Evolutionary conservation across 2,888 invertebrate genomes (phyloP).

Genomic region (Stictocephala bisonia): DNA sequence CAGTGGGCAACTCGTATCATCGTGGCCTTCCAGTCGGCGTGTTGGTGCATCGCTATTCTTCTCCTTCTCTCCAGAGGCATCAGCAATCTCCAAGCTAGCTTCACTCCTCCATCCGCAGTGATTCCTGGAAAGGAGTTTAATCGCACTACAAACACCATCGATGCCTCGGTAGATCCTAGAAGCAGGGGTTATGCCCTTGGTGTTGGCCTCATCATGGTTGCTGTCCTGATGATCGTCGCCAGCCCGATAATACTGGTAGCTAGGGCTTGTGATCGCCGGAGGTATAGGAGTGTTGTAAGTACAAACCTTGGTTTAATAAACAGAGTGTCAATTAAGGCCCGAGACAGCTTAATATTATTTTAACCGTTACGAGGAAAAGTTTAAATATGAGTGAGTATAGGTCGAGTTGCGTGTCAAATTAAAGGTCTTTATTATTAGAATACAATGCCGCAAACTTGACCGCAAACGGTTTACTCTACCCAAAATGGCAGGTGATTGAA

Average conservation of each 20-base stretch:
- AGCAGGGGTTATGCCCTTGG: slow-evolving; percentile 3
- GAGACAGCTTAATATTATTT: too few relatives aligned
- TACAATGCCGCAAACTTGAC: too few relatives aligned
- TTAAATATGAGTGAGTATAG: too few relatives aligned
- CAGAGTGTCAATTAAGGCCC: neutral
- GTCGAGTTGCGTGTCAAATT: too few relatives aligned
- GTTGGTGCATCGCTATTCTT: slow-evolving; percentile 27
- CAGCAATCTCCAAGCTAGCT: neutral
- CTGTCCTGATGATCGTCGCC: slow-evolving; percentile 27
- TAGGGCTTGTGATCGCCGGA: slow-evolving; percentile 21
- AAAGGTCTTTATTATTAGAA: too few relatives aligned
- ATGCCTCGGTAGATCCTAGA: neutral
- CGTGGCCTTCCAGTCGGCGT: slow-evolving; percentile 21
- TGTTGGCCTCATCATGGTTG: slow-evolving; percentile 10
- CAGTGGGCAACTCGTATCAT: slow-evolving; percentile 25
- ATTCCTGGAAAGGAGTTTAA: neutral
- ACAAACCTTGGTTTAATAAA: too few relatives aligned
- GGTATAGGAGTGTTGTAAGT: slow-evolving; percentile 31
- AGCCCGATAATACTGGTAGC: slow-evolving; percentile 27
- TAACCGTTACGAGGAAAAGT: too few relatives aligned
- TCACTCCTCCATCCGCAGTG: neutral
- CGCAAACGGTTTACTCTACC: too few relatives aligned
- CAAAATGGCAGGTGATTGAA: too few relatives aligned
- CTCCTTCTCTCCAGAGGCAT: slow-evolving; percentile 25
- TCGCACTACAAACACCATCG: neutral